Evolutionary conservation across 1,140 invertebrate species (phyloP).

Genomic region (Conus betulinus): DNA sequence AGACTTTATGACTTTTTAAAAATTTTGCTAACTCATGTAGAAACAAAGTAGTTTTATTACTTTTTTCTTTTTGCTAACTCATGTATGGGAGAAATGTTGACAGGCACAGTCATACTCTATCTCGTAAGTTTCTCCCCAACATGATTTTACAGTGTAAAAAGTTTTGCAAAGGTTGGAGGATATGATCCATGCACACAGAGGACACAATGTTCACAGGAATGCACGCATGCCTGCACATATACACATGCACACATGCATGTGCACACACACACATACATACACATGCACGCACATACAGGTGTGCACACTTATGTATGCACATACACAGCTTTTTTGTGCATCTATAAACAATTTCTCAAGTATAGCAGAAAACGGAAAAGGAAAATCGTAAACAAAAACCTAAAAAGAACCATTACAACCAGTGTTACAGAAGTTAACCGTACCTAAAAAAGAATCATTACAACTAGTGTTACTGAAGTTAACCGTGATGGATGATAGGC

Average conservation of each 20-base stretch:
- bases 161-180: too few species aligned
- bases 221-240: background rate
- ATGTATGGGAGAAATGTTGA: background rate
- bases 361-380: too few species aligned
- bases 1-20: background rate
- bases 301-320: background rate
- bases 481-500: too few species aligned
- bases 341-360: too few species aligned
- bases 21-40: background rate
- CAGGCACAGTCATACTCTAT: background rate
- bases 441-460: too few species aligned
- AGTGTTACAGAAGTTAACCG: too few species aligned
- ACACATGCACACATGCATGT: background rate
- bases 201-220: background rate
- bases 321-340: too few species aligned
- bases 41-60: background rate
- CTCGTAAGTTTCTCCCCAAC: too few species aligned
- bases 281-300: background rate
- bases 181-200: background rate
- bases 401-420: too few species aligned
- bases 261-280: background rate
- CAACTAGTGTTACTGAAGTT: too few species aligned
- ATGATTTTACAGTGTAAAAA: too few species aligned
- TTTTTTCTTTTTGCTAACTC: background rate
- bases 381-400: too few species aligned